Conservation (phyloP, 2,888 invertebrate species). For the Chrysolina haemoptera region DNA sequence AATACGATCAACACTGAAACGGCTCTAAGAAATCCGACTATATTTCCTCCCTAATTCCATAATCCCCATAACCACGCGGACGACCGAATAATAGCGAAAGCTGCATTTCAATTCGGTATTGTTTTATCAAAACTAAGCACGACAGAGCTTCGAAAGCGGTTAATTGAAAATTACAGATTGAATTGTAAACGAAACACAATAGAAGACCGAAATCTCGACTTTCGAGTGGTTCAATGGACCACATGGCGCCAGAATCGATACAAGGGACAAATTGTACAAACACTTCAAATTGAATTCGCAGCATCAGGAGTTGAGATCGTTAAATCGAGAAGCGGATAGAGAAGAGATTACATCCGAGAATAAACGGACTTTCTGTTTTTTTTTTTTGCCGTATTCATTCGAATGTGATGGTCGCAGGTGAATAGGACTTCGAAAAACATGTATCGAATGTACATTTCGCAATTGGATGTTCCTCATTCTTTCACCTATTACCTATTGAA, state of each 20-base stretch:
- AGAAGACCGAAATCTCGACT: slow-evolving; percentile 14
- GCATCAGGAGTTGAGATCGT: slow-evolving; percentile 4
- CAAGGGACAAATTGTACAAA: slow-evolving; percentile 22
- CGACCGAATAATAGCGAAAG: slow-evolving; percentile 17
- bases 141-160: not conserved
- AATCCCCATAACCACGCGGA: not conserved
- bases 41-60: not conserved
- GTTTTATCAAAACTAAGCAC: slow-evolving; percentile 12
- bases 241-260: slow-evolving; percentile 14
- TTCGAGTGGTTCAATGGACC: slow-evolving; percentile 16
- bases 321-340: slow-evolving; percentile 3
- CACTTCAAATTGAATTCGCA: slow-evolving; percentile 15
- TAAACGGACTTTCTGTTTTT: not conserved
- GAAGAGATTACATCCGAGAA: not conserved
- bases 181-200: slow-evolving; percentile 20
- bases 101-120: slow-evolving; percentile 15
- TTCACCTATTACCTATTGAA: too few species aligned
- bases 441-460: too few species aligned
- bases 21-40: slow-evolving; percentile 4
- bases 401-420: not conserved
- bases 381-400: not conserved
- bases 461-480: too few species aligned
- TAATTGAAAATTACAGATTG: slow-evolving; percentile 20
- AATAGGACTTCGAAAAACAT: not conserved
- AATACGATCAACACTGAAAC: not conserved